Evolutionary conservation across 2,888 invertebrate genomes (phyloP), one percentile per base, ranked within the genome.

Genomic region (Cerastis leucographa): DNA sequence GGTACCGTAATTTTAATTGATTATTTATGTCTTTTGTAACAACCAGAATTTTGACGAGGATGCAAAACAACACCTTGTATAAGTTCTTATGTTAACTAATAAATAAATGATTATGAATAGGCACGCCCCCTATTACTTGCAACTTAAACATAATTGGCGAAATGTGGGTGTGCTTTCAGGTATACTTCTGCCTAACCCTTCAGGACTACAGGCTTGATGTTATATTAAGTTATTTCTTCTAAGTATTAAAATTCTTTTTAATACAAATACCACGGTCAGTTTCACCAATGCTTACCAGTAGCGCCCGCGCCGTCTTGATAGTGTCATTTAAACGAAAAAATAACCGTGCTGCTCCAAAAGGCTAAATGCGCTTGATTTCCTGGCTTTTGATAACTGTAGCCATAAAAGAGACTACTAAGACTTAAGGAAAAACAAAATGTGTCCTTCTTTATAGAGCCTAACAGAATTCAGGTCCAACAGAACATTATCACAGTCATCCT

Each of bases 401-500:
- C n/a, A 4, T 42, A 42, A 25, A 42, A 42, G n/a, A 35, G 1
- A 35, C 35, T 35, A 35, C 35, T 35, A 2, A 3, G 35, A 9
- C 42, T 64, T 42, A 19, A 14, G 42, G 11, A 42, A 42, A 56
- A 62, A 62, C 35, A 40, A 64, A 64, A n/a, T 17, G 22, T 42
- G 42, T 4, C n/a, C 8, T 42, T 64, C 17, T 64, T n/a, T 8
- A n/a, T 17, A 62, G 12, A 62, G n/a, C 9, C 14, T 40, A 14
- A n/a, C n/a, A 42, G 42, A 64, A n/a, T 4, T 14, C n/a, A 42
- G 64, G 42, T 17, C 14, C 64, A 9, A 40, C 5, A 76, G 29
- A n/a, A 49, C 42, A 67, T 71, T 76, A 72, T 67, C 51, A 72
- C 42, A 40, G 70, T 22, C 62, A 49, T 73, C 44, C 69, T 54